A percentile compares a stretch with the other conserved stretches of the same genome.
Evolutionary conservation across 1,140 invertebrate genomes (phyloP).

Genomic region (Calliopsis andreniformis): DNA sequence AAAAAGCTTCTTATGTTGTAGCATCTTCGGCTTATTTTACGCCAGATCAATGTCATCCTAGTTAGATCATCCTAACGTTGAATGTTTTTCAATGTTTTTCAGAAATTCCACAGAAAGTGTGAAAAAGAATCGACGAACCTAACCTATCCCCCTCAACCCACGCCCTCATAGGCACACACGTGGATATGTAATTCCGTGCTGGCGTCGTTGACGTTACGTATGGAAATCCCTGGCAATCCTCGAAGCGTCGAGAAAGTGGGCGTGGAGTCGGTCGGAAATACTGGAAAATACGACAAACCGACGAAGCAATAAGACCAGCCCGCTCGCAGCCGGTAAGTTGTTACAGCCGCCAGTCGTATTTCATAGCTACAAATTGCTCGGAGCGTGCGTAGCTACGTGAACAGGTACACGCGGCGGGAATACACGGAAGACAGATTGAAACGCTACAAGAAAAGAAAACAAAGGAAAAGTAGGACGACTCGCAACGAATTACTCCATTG

Average conservation of each 20-base stretch:
- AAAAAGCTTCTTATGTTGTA: no score
- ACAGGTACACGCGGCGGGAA: conserved; percentile 12
- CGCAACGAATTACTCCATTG: neutral
- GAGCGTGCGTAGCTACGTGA: neutral
- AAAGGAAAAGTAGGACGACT: neutral
- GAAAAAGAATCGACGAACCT: no score
- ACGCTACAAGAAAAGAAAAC: neutral
- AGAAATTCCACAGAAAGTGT: no score
- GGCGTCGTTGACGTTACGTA: conserved; percentile 19
- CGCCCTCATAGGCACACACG: neutral
- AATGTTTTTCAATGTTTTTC: no score
- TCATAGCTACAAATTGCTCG: conserved; percentile 52
- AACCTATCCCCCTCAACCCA: no score
- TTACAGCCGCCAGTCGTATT: conserved; percentile 51
- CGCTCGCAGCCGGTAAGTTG: conserved; percentile 50
- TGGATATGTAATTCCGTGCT: conserved; percentile 7
- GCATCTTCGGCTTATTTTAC: no score
- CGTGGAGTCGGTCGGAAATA: conserved; percentile 28
- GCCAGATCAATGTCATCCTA: no score
- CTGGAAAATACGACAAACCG: conserved; percentile 25
- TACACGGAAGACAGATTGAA: conserved; percentile 9
- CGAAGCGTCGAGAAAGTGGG: conserved; percentile 4
- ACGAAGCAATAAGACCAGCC: conserved; percentile 45
- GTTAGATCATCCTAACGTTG: no score
- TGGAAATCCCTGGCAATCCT: conserved; percentile 20